These are phyloP conservation scores for Macrosiphum euphorbiae DNA, from an alignment of 2,888 invertebrate genomes.

Conservation along the genomic window DNA sequence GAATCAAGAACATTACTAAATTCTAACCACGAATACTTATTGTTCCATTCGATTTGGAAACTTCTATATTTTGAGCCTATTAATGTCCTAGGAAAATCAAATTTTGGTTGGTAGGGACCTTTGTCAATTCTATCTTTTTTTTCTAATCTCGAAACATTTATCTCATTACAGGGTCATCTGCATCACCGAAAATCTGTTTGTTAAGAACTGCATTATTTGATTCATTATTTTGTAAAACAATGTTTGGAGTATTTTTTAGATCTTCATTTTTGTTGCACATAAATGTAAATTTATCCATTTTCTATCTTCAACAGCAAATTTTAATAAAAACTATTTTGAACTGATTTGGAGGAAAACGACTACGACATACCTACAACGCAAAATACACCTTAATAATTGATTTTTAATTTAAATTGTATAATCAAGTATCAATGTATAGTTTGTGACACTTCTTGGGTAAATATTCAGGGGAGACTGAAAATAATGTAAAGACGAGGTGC, in stretches of 20 bases:
- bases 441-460: too few relatives aligned
- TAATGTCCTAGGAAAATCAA: slow-evolving; percentile 31
- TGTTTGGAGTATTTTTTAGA: slow-evolving; percentile 18
- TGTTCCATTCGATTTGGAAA: slow-evolving; percentile 45
- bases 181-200: slow-evolving; percentile 20
- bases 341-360: background rate
- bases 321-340: background rate
- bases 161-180: slow-evolving; percentile 36
- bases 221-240: background rate
- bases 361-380: slow-evolving; percentile 22
- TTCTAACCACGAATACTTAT: slow-evolving; percentile 41
- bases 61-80: slow-evolving; percentile 36
- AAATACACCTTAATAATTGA: slow-evolving; percentile 11
- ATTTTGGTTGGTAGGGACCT: slow-evolving; percentile 50
- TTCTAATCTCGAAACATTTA: background rate
- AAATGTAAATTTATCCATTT: slow-evolving; percentile 23
- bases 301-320: slow-evolving; percentile 20
- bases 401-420: slow-evolving; percentile 22
- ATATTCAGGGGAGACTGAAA: too few relatives aligned
- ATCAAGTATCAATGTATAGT: background rate
- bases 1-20: slow-evolving; percentile 19
- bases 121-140: slow-evolving; percentile 50
- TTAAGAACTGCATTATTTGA: slow-evolving; percentile 40
- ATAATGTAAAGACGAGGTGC: too few relatives aligned
- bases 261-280: background rate